These are phyloP conservation scores for Drosophila birchii DNA, from an alignment of 2,888 invertebrate species.

Conservation along the genomic window DNA sequence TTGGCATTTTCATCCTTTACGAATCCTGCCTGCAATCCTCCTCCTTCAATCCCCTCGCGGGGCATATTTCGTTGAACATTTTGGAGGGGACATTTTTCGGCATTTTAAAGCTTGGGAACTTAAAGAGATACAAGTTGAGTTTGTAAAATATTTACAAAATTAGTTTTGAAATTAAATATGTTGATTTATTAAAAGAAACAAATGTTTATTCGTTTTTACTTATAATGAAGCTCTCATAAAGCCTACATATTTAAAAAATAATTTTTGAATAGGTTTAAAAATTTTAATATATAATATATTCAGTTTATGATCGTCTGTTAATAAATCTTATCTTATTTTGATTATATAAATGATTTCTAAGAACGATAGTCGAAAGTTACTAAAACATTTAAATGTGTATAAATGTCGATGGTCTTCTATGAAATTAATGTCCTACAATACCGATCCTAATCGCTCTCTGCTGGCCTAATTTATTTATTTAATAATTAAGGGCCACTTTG, in stretches of 20 bases:
- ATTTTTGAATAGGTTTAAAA: no score
- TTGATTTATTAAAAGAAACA: background rate
- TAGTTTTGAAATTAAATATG: background rate
- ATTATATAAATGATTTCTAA: no score
- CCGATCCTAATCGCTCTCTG: conserved; percentile 1
- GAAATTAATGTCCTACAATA: background rate
- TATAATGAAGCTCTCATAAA: fast-evolving
- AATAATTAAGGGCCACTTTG: conserved; percentile 65
- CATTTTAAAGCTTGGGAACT: background rate
- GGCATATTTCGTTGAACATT: conserved; percentile 8
- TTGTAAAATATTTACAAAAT: background rate
- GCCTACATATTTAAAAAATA: no score
- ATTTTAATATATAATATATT: no score
- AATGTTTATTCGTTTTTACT: background rate
- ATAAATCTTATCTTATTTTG: background rate
- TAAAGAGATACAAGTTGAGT: background rate
- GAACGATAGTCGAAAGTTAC: background rate
- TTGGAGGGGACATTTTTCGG: background rate
- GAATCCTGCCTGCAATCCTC: conserved; percentile 41
- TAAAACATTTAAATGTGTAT: no score
- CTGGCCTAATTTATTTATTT: conserved; percentile 49
- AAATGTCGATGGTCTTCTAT: background rate
- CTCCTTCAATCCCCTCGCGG: background rate
- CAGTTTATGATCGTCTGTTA: background rate
- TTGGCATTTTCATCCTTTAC: conserved; percentile 56